Evolutionary conservation across 2,888 invertebrate species (phyloP).

Genomic region (Chaetogeoica ovagalla): DNA sequence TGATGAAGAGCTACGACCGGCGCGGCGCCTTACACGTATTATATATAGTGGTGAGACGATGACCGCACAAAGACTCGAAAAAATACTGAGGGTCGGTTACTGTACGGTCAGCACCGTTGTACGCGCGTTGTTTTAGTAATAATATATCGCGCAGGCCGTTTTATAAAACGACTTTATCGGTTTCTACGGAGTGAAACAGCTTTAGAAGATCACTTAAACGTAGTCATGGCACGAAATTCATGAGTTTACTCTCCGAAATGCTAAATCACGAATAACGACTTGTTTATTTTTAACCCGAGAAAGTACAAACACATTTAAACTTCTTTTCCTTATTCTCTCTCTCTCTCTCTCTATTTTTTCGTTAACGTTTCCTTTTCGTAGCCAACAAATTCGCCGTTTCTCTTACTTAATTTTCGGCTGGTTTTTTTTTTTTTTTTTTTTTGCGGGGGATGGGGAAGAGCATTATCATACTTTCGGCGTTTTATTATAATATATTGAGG

Average conservation of each 20-base stretch:
- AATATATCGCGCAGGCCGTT: neutral
- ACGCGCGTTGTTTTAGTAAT: neutral
- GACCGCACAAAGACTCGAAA: neutral
- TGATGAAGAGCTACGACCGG: too few relatives aligned
- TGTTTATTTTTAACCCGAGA: constrained; percentile 38
- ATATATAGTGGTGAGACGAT: neutral
- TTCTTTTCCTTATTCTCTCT: constrained; percentile 7
- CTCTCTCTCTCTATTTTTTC: too few relatives aligned
- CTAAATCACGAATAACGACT: constrained; percentile 33
- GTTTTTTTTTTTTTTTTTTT: neutral
- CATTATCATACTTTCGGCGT: neutral
- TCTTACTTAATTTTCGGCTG: neutral
- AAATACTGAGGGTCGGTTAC: constrained; percentile 8
- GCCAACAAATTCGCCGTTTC: constrained; percentile 17
- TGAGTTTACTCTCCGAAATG: constrained; percentile 28
- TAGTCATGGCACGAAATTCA: constrained; percentile 15
- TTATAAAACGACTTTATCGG: constrained; percentile 19
- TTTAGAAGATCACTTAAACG: constrained; percentile 29
- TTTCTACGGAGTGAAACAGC: neutral
- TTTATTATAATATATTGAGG: neutral
- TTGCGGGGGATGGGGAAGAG: too few relatives aligned
- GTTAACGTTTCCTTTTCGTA: constrained; percentile 4
- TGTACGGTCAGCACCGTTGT: neutral
- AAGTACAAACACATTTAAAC: constrained; percentile 32
- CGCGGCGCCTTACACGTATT: too few relatives aligned